Evolutionary conservation across 2,113 vertebrate genomes (phyloP).

Genomic region (Piaya cayana): DNA sequence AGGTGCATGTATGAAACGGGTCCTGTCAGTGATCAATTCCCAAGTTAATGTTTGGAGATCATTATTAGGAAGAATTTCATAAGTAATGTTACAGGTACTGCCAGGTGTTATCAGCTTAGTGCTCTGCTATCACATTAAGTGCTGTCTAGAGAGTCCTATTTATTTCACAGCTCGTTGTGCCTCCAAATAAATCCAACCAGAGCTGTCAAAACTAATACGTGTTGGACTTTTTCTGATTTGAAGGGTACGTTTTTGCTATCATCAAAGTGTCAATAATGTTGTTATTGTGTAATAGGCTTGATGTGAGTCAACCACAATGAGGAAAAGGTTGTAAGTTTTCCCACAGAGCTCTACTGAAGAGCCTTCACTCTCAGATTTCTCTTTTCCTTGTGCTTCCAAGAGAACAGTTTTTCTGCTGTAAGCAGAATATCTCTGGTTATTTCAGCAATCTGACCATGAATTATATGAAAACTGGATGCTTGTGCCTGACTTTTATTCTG

Average conservation of each 20-base stretch:
- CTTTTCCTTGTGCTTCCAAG: neutral
- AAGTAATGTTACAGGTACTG: neutral
- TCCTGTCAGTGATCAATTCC: neutral
- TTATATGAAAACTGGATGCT: neutral
- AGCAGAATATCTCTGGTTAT: neutral
- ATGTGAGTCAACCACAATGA: neutral
- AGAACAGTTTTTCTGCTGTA: neutral
- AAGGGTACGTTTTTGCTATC: slow-evolving; percentile 41
- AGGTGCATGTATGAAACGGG: fast-evolving
- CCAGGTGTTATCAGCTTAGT: neutral
- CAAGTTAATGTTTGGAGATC: neutral
- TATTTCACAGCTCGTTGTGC: slow-evolving; percentile 32
- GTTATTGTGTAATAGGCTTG: slow-evolving; percentile 17
- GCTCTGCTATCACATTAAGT: slow-evolving; percentile 26
- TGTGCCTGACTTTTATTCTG: neutral
- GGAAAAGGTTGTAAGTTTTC: neutral
- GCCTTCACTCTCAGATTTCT: neutral
- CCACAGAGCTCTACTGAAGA: neutral
- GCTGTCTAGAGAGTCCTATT: slow-evolving; percentile 21
- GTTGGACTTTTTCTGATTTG: neutral
- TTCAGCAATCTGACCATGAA: neutral
- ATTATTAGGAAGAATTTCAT: neutral
- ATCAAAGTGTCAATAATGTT: neutral
- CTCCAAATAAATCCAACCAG: slow-evolving; percentile 31
- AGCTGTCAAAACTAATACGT: slow-evolving; percentile 43